These are phyloP conservation scores for Scaeva pyrastri DNA, from an alignment of 2,888 invertebrate genomes.

Conservation along the genomic window DNA sequence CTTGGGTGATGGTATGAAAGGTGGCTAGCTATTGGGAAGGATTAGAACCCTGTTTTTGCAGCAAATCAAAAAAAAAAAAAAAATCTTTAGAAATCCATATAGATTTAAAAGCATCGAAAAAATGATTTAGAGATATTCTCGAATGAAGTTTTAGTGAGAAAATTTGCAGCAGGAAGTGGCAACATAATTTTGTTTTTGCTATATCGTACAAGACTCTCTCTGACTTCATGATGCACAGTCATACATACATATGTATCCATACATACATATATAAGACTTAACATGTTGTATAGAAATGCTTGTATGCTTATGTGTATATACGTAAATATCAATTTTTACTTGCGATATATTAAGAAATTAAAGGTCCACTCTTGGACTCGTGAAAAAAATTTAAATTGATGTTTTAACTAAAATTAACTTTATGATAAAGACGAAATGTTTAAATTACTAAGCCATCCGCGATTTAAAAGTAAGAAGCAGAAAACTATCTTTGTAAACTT, in stretches of 20 bases:
- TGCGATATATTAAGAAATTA: too few species aligned
- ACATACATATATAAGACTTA: background rate
- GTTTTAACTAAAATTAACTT: too few species aligned
- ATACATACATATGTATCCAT: constrained; percentile 34
- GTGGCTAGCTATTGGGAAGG: constrained; percentile 22
- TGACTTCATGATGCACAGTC: constrained; percentile 2
- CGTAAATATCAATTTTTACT: background rate
- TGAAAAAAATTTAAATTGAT: too few species aligned
- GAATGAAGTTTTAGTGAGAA: constrained; percentile 74
- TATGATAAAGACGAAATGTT: too few species aligned
- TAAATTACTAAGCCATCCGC: too few species aligned
- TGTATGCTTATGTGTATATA: background rate
- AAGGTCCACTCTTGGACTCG: too few species aligned
- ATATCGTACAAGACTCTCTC: constrained; percentile 51
- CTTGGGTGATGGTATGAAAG: background rate
- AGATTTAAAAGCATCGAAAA: constrained; percentile 46
- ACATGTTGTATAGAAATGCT: constrained; percentile 1
- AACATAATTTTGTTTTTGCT: constrained; percentile 70
- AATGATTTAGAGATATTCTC: constrained; percentile 73
- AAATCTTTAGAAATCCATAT: constrained; percentile 25
- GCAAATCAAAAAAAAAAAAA: constrained; percentile 12
- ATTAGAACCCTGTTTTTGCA: constrained; percentile 56
- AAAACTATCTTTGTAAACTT: too few species aligned
- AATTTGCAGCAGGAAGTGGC: constrained; percentile 75
- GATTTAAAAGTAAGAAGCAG: too few species aligned